phyloP scores from a whole-genome alignment of 2,797 vertebrate species.

The Cuniculus paca region DNA sequence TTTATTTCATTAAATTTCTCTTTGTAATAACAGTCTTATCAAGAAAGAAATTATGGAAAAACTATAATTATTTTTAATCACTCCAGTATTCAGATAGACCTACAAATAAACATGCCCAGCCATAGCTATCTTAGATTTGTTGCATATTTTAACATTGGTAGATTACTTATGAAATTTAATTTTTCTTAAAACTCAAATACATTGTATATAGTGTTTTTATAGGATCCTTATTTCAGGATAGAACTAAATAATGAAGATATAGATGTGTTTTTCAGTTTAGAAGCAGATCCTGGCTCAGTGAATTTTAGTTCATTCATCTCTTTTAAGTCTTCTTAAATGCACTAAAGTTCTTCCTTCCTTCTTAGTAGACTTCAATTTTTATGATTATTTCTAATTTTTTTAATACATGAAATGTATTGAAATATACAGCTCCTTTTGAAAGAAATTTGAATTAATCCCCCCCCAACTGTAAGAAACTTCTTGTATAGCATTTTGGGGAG shows the following conservation, averaged over 20 bases:
- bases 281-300: constrained; percentile 12
- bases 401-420: background rate
- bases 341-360: constrained; percentile 23
- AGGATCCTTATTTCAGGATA: background rate
- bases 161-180: background rate
- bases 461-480: background rate
- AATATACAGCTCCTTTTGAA: background rate
- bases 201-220: background rate
- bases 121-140: background rate
- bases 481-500: background rate
- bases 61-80: background rate
- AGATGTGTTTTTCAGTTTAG: constrained; percentile 55
- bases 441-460: background rate
- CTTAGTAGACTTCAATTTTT: constrained; percentile 8
- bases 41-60: constrained; percentile 42
- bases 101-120: background rate
- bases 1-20: background rate
- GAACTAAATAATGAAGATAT: constrained; percentile 20
- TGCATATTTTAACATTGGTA: background rate
- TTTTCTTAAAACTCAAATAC: background rate
- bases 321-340: constrained; percentile 32
- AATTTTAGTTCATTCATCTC: constrained; percentile 13
- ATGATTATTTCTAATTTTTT: constrained; percentile 31
- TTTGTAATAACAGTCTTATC: background rate
- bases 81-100: background rate